A percentile compares a stretch with the other conserved stretches of the same genome.
These are phyloP conservation scores for Unio delphinus DNA, from an alignment of 2,888 invertebrate genomes.

Conservation along the genomic window DNA sequence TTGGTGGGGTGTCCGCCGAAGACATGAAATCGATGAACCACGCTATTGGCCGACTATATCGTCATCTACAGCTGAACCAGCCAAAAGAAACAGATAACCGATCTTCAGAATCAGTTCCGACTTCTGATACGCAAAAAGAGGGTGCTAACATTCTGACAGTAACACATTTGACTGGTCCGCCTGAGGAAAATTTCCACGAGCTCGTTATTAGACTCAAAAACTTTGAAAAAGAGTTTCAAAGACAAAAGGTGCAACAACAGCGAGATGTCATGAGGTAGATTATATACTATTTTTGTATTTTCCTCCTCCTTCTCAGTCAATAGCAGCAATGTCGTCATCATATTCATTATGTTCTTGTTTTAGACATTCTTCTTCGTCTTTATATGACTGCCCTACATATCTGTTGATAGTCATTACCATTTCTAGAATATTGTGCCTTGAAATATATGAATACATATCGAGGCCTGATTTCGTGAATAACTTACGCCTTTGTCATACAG, in stretches of 20 bases:
- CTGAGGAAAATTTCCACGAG: constrained; percentile 30
- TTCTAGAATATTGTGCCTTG: too few species aligned
- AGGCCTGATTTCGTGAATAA: too few species aligned
- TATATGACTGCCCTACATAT: too few species aligned
- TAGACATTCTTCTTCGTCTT: too few species aligned
- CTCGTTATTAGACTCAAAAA: constrained; percentile 30
- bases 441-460: too few species aligned
- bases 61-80: constrained; percentile 28
- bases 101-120: constrained; percentile 2
- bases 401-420: too few species aligned
- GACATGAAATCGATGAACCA: constrained; percentile 28
- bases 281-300: too few species aligned
- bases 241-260: constrained; percentile 34
- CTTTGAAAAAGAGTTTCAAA: constrained; percentile 38
- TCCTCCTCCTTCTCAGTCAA: too few species aligned
- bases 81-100: constrained; percentile 18
- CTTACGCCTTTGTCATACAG: too few species aligned
- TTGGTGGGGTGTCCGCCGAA: constrained; percentile 16
- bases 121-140: constrained; percentile 13
- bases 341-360: too few species aligned
- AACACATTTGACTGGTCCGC: constrained; percentile 14
- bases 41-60: constrained; percentile 29
- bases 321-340: too few species aligned
- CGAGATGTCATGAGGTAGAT: constrained; percentile 29
- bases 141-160: constrained; percentile 25